A percentile compares a stretch with the other conserved stretches of the same genome.
Conservation (phyloP, 2,113 vertebrate genomes). For the Xenotilapia flavipinnis region DNA sequence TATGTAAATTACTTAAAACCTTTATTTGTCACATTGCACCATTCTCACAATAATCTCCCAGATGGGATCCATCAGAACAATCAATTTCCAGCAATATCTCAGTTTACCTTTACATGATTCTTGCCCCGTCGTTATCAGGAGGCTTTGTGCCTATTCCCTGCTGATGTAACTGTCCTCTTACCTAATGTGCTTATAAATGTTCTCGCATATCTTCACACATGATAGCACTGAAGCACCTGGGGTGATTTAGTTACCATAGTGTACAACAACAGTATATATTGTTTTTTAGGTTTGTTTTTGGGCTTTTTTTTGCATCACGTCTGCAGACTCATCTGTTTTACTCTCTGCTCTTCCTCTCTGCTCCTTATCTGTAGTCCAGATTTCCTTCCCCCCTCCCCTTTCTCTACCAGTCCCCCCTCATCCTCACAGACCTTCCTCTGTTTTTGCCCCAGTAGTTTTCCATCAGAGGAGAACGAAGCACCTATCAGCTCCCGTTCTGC, state of each 20-base stretch:
- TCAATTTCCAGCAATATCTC: constrained; percentile 1
- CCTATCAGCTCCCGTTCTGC: constrained; percentile 4
- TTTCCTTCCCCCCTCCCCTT: constrained; percentile 53
- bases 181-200: not conserved
- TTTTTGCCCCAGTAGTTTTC: constrained; percentile 59
- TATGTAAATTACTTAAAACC: not conserved
- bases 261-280: not conserved
- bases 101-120: not conserved
- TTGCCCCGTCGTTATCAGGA: not conserved
- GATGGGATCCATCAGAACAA: constrained; percentile 11
- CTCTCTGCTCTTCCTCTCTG: constrained; percentile 54
- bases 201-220: not conserved
- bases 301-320: not conserved
- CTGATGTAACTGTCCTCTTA: constrained; percentile 13
- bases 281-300: not conserved
- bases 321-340: constrained; percentile 17
- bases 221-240: not conserved
- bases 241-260: not conserved
- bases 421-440: constrained; percentile 55
- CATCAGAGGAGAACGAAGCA: constrained; percentile 24
- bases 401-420: constrained; percentile 1
- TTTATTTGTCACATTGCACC: not conserved
- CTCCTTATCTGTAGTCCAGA: constrained; percentile 70
- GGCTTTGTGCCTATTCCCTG: not conserved
- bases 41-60: not conserved